phyloP scores from a whole-genome alignment of 2,113 vertebrate species.

The Vimba vimba region DNA sequence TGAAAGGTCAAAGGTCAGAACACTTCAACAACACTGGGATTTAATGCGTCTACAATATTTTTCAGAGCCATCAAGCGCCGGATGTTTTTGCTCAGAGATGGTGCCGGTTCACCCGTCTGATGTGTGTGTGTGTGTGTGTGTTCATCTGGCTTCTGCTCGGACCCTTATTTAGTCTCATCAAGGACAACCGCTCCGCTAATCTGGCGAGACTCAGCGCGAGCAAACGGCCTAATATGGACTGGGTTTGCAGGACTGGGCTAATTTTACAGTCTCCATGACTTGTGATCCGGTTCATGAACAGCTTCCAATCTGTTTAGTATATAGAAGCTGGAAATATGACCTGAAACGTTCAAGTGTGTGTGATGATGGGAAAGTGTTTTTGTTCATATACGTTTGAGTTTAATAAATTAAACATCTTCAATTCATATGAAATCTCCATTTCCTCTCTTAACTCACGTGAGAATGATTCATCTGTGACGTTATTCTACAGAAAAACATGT shows the following conservation, averaged over 20 bases:
- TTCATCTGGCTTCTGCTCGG: neutral
- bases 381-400: too few relatives aligned
- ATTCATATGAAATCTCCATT: too few relatives aligned
- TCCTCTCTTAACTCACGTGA: too few relatives aligned
- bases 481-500: too few relatives aligned
- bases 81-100: too few relatives aligned
- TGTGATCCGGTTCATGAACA: neutral
- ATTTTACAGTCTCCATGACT: slow-evolving; percentile 22
- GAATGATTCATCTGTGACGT: too few relatives aligned
- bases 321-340: neutral
- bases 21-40: neutral
- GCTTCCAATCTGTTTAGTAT: neutral
- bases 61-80: too few relatives aligned
- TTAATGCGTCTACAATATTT: neutral
- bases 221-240: slow-evolving; percentile 56
- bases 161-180: slow-evolving; percentile 52
- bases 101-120: neutral
- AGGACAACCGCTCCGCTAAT: slow-evolving; percentile 36
- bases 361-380: neutral
- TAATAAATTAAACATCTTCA: too few relatives aligned
- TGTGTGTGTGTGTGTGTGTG: neutral
- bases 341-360: neutral
- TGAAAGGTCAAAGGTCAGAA: neutral
- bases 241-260: slow-evolving; percentile 42
- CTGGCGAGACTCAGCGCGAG: neutral